Percentiles rank a stretch among this genome's conserved stretches.
phyloP scores from a whole-genome alignment of 2,797 vertebrate species.

The Poeciliopsis turneri region DNA sequence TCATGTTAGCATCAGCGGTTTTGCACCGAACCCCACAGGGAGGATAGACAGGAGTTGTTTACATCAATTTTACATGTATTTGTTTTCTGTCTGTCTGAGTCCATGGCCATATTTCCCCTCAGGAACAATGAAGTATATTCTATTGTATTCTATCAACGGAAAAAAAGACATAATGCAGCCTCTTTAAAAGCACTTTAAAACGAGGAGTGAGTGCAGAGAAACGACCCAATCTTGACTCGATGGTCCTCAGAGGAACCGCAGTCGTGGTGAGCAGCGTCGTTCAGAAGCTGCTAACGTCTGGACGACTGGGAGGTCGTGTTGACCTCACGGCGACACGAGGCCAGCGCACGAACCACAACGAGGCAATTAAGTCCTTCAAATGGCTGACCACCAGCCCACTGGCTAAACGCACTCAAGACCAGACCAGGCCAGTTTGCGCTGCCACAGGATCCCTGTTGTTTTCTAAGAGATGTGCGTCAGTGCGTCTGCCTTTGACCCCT shows the following conservation, averaged over 20 bases:
- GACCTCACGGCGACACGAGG: neutral
- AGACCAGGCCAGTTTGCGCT: conserved; percentile 15
- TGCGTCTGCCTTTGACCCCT: conserved; percentile 17
- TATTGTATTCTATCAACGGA: neutral
- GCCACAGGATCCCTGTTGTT: conserved; percentile 39
- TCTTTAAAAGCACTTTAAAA: neutral
- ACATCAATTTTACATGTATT: no score
- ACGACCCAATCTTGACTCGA: conserved; percentile 7
- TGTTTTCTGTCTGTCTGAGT: no score
- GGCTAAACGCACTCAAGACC: conserved; percentile 31
- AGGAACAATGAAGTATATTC: no score
- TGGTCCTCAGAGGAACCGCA: conserved; percentile 4
- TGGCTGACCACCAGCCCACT: conserved; percentile 27
- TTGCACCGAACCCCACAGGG: no score
- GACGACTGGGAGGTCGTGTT: no score
- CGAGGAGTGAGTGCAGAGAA: neutral
- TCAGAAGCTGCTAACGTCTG: conserved; percentile 1
- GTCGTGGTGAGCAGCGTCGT: neutral
- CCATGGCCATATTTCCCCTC: no score
- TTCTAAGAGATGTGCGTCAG: conserved; percentile 54
- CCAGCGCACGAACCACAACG: conserved; percentile 17
- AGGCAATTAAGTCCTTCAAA: conserved; percentile 34
- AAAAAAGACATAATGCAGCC: neutral
- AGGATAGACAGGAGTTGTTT: no score
- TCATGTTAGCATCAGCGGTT: no score